Conservation (phyloP, 2,797 vertebrate genomes). For the Astyanax mexicanus region DNA sequence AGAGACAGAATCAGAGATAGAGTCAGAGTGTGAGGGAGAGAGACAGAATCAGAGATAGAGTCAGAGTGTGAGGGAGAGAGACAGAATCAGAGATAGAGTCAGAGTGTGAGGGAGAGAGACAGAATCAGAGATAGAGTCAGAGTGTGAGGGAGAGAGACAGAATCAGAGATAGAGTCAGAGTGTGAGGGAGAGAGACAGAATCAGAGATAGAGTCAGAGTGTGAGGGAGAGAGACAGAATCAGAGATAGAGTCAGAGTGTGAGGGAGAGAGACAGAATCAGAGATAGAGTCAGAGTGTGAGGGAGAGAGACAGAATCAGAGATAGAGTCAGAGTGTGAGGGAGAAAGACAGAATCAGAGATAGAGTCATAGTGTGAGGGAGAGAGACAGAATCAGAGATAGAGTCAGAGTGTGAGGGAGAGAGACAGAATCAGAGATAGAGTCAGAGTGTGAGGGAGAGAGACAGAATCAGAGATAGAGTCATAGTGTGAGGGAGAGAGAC, state of each 20-base stretch:
- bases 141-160: background rate
- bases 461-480: background rate
- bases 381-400: background rate
- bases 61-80: too few relatives aligned
- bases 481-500: background rate
- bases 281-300: too few relatives aligned
- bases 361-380: background rate
- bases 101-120: too few relatives aligned
- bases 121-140: background rate
- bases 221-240: too few relatives aligned
- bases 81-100: too few relatives aligned
- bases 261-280: background rate
- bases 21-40: background rate
- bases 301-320: too few relatives aligned
- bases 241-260: background rate
- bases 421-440: too few relatives aligned
- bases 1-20: background rate
- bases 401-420: too few relatives aligned
- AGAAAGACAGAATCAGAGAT: background rate
- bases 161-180: background rate
- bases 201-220: too few relatives aligned
- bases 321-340: too few relatives aligned
- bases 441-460: too few relatives aligned
- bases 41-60: background rate
- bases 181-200: too few relatives aligned